Percentiles rank a stretch among this genome's conserved stretches.
phyloP scores from a whole-genome alignment of 2,888 invertebrate species.

The Pheosia tremula region DNA sequence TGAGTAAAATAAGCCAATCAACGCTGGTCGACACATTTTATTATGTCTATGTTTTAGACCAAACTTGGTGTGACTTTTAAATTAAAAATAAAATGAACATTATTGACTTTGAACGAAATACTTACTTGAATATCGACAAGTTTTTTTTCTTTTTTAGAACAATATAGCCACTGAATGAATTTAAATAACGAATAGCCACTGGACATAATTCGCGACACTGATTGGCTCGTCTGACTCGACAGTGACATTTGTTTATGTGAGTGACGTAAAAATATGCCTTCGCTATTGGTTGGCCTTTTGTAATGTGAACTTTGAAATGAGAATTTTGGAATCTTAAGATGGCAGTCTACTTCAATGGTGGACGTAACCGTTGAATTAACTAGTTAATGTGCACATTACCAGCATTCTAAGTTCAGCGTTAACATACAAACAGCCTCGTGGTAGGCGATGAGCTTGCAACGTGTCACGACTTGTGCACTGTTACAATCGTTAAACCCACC shows the following conservation, averaged over 20 bases:
- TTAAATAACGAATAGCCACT: too few relatives aligned
- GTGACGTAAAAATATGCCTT: background rate
- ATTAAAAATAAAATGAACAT: background rate
- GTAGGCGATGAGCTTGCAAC: slow-evolving; percentile 5
- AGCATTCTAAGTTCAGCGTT: slow-evolving; percentile 2
- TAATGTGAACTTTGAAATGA: background rate
- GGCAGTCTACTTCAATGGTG: background rate
- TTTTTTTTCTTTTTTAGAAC: background rate
- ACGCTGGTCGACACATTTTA: slow-evolving; percentile 32
- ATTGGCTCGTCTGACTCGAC: background rate
- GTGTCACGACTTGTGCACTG: slow-evolving; percentile 9
- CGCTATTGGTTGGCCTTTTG: background rate
- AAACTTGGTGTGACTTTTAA: slow-evolving; percentile 12
- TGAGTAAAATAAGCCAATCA: slow-evolving; percentile 36
- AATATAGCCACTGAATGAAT: too few relatives aligned
- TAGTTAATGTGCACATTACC: slow-evolving; percentile 4
- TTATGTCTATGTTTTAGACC: slow-evolving; percentile 41
- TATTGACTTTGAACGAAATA: background rate
- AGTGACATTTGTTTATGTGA: too few relatives aligned
- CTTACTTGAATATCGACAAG: background rate
- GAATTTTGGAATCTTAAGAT: too few relatives aligned
- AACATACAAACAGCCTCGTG: slow-evolving; percentile 5
- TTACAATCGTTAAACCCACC: slow-evolving; percentile 9
- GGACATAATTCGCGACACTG: too few relatives aligned
- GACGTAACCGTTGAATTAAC: slow-evolving; percentile 3